Base-by-base conservation (phyloP, 2,888 invertebrate species). In the Spialia ferax region DNA sequence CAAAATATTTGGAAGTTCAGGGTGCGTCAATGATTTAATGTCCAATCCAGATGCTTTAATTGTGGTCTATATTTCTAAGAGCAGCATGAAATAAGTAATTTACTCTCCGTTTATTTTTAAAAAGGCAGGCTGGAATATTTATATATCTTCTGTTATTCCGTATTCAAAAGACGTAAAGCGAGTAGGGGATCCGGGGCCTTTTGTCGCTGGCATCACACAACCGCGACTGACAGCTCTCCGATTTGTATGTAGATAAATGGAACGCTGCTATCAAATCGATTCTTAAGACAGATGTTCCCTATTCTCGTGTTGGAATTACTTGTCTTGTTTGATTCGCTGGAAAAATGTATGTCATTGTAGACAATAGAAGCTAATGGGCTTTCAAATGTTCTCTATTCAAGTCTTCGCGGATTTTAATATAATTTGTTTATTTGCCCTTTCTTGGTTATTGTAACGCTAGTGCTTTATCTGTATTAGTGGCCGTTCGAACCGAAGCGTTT, bases 181-280 rank as follows among this genome's bases (percentile, higher is more conserved):
- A 76, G 82, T 83, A 82, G 42, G 80, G 56, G 20, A 23, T 11
- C 11, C 32, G 55, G 8, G 5, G 32, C 18, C 18, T 32, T 35
- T 56, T 80, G 76, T 75, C 75, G 70, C 67, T 72, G 77, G 77
- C 80, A 77, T 74, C 77, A 74, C 79, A 81, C 77, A 74, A 78
- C 76, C 79, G 45, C 45, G 78, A 68, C 73, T 79, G 83, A 82
- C 82, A 81, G 78, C 77, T 71, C 74, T 78, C 78, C 75, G 81
- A 86, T 85, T 84, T 84, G 80, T 82, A 82, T 83, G 84, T 80
- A 83, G 84, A 86, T 85, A 84, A 83, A 81, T 83, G 76, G 76
- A 79, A 79, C 76, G 77, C 72, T 74, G 76, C 50, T 72, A 76
- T 77, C 78, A 79, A 82, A 81, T 82, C 76, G 79, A 81, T 80